phyloP scores from a whole-genome alignment of 2,797 vertebrate species.

The Spinus pinus region DNA sequence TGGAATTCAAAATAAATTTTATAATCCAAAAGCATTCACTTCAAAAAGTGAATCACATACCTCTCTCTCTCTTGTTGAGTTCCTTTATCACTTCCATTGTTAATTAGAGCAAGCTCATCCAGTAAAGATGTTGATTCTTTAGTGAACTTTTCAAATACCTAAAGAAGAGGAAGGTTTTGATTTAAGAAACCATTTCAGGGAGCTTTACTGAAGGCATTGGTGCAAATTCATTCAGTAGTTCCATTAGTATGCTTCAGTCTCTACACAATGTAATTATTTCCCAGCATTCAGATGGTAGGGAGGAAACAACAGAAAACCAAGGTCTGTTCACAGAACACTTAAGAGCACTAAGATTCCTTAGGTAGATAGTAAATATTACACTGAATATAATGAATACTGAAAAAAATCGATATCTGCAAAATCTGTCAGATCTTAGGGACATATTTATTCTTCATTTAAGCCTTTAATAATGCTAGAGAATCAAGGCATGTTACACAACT shows the following conservation, averaged over 20 bases:
- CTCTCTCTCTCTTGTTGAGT: conserved; percentile 89
- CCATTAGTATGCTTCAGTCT: not conserved
- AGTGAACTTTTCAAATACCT: conserved; percentile 99
- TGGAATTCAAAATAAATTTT: not conserved
- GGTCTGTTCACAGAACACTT: not conserved
- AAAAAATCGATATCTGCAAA: not conserved
- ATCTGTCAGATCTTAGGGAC: not conserved
- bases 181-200: not conserved
- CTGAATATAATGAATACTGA: not conserved
- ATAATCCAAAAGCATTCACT: not conserved
- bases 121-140: conserved; percentile 94
- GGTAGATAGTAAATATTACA: not conserved
- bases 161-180: conserved; percentile 8
- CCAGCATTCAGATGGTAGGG: not conserved
- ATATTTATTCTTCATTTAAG: not conserved
- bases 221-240: not conserved
- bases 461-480: not conserved
- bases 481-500: not conserved
- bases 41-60: conserved; percentile 61
- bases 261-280: not conserved
- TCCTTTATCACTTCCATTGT: conserved; percentile 92
- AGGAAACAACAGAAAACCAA: not conserved
- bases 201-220: not conserved
- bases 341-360: not conserved
- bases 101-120: conserved; percentile 93